phyloP scores from a whole-genome alignment of 2,888 invertebrate genomes.

The Drosophila trichaetosa region DNA sequence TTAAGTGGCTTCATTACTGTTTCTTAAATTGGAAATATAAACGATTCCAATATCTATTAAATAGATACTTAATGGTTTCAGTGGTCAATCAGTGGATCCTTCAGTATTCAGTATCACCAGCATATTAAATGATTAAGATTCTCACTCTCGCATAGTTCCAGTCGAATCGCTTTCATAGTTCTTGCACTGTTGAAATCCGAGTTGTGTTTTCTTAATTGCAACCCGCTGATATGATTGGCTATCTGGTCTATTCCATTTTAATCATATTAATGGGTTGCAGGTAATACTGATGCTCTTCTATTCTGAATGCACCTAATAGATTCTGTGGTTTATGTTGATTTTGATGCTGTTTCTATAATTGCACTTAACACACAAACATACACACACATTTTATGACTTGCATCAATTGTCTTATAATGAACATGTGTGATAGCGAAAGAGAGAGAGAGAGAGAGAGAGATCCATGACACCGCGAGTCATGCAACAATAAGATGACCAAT shows the following conservation, averaged over 20 bases:
- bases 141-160: background rate
- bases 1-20: background rate
- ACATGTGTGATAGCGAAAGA: background rate
- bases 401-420: background rate
- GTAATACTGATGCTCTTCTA: background rate
- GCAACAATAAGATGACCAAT: conserved; percentile 30
- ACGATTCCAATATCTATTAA: background rate
- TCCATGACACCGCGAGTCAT: conserved; percentile 35
- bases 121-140: background rate
- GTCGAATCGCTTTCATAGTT: background rate
- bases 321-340: background rate
- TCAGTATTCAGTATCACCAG: background rate
- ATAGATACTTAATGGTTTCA: background rate
- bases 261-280: background rate
- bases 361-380: background rate
- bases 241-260: background rate
- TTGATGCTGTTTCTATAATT: background rate
- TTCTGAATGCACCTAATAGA: too few species aligned
- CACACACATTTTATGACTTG: conserved; percentile 1
- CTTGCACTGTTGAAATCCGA: background rate
- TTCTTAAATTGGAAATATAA: background rate
- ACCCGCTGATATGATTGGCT: background rate
- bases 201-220: background rate
- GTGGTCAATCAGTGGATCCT: background rate
- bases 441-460: background rate